phyloP scores from a whole-genome alignment of 2,113 vertebrate genomes.

The Cheilinus undulatus region DNA sequence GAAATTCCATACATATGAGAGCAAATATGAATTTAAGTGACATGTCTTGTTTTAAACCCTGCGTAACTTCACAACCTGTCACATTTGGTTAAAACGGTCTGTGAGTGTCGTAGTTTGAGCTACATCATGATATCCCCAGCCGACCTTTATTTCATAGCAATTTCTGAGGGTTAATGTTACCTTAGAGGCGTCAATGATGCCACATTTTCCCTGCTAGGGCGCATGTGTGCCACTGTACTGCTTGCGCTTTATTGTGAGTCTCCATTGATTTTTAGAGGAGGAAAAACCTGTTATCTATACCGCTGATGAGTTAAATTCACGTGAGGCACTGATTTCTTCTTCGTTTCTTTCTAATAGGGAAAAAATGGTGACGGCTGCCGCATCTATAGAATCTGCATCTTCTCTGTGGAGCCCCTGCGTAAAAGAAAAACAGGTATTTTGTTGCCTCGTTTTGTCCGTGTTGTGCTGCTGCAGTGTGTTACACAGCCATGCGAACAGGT shows the following conservation, averaged over 20 bases:
- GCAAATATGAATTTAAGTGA: constrained; percentile 3
- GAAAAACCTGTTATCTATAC: neutral
- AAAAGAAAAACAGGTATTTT: constrained; percentile 40
- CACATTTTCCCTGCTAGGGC: constrained; percentile 17
- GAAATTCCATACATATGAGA: neutral
- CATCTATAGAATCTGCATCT: constrained; percentile 61
- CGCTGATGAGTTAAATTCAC: constrained; percentile 13
- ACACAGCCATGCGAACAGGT: constrained; percentile 25
- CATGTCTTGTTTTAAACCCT: constrained; percentile 5
- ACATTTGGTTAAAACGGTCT: neutral
- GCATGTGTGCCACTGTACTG: constrained; percentile 54
- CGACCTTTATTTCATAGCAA: neutral
- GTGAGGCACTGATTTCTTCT: constrained; percentile 26
- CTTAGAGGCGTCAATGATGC: constrained; percentile 42
- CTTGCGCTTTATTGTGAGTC: constrained; percentile 46
- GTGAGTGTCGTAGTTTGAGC: constrained; percentile 12
- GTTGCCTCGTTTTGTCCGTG: constrained; percentile 40
- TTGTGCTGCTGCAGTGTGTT: constrained; percentile 59
- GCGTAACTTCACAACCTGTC: constrained; percentile 44
- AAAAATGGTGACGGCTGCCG: constrained; percentile 58
- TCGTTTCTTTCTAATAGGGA: constrained; percentile 13
- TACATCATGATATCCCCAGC: neutral
- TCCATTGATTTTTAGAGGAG: constrained; percentile 34
- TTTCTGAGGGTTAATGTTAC: constrained; percentile 8
- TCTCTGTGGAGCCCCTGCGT: constrained; percentile 53